Conservation (phyloP, 2,113 vertebrate species). For the Sterrhoptilus dennistouni region DNA sequence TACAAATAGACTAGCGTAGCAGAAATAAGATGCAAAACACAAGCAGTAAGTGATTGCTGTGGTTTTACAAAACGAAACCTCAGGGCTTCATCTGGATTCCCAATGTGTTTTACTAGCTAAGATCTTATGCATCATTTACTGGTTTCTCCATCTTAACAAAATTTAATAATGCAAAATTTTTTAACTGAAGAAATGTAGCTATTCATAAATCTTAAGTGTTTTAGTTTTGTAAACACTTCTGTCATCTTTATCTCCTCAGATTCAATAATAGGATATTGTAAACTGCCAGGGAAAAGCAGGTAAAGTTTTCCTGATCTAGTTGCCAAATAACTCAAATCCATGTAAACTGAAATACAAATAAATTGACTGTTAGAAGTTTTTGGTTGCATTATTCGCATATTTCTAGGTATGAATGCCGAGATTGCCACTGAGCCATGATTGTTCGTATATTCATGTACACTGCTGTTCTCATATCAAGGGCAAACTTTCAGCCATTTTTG, state of each 20-base stretch:
- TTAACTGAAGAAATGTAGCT: background rate
- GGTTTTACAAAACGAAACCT: background rate
- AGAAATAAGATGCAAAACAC: background rate
- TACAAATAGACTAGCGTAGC: background rate
- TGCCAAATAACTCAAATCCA: background rate
- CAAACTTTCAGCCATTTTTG: background rate
- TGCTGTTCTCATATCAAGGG: background rate
- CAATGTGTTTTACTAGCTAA: background rate
- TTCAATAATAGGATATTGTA: background rate
- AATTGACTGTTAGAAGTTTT: background rate
- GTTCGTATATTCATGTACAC: background rate
- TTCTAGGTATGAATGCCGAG: background rate
- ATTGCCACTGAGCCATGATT: background rate
- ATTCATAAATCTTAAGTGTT: background rate
- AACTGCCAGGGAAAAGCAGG: background rate
- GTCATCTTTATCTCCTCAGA: background rate
- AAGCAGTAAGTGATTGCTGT: background rate
- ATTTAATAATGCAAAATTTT: background rate
- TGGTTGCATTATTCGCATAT: rapidly evolving
- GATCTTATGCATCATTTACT: background rate
- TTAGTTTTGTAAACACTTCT: background rate
- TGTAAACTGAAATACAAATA: background rate
- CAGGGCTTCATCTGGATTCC: background rate
- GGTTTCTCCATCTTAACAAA: background rate
- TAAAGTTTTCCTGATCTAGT: background rate